phyloP scores from a whole-genome alignment of 2,113 vertebrate genomes.

The Austrofundulus limnaeus region DNA sequence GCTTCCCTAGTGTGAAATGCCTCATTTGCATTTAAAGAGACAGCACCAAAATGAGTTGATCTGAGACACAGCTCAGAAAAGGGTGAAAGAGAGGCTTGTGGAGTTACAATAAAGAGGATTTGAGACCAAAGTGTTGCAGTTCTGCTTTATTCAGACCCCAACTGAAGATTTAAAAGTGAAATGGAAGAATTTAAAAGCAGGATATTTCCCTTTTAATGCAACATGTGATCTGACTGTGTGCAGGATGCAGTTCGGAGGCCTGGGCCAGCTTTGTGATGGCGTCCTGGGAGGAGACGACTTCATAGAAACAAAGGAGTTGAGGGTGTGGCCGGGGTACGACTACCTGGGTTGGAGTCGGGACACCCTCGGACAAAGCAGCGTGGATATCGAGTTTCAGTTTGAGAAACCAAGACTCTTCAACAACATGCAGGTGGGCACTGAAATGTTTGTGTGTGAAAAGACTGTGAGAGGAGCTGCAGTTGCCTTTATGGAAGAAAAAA shows the following conservation, averaged over 20 bases:
- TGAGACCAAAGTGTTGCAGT: too few relatives aligned
- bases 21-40: too few relatives aligned
- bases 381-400: conserved; percentile 93
- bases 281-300: conserved; percentile 91
- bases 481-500: background rate
- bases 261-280: conserved; percentile 90
- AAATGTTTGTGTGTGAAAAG: background rate
- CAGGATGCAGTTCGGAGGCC: conserved; percentile 89
- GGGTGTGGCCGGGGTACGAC: conserved; percentile 91
- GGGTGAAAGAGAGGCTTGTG: too few relatives aligned
- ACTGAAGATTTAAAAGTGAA: too few relatives aligned
- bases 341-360: conserved; percentile 90
- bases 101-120: too few relatives aligned
- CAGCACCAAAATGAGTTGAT: too few relatives aligned
- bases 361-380: conserved; percentile 76
- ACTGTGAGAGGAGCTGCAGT: background rate
- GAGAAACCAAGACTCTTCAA: conserved; percentile 84
- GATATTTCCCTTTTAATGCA: conserved; percentile 20
- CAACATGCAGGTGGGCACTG: conserved; percentile 84
- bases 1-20: too few relatives aligned
- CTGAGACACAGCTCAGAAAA: too few relatives aligned
- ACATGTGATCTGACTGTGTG: conserved; percentile 8
- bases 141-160: too few relatives aligned
- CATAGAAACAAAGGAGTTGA: conserved; percentile 83
- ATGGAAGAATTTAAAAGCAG: too few relatives aligned